A percentile compares a stretch with the other conserved stretches of the same genome.
Evolutionary conservation across 2,113 vertebrate species (phyloP).

Genomic region (Cynocephalus volans): DNA sequence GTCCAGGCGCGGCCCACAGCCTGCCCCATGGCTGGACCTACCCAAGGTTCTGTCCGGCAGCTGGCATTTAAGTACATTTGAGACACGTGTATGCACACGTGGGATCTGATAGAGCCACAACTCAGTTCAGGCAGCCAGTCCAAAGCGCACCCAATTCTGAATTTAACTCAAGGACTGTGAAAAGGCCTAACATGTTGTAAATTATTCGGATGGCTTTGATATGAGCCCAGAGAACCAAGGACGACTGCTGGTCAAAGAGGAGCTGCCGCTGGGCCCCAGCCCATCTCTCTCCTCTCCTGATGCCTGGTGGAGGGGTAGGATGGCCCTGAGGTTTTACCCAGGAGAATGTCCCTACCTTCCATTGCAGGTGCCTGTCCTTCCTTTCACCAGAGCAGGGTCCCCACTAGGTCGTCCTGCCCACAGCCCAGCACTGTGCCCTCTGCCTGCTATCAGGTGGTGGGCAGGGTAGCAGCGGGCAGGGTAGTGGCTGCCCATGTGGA

Average conservation of each 20-base stretch:
- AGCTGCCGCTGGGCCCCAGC: background rate
- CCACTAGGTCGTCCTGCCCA: accelerated
- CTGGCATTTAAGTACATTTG: background rate
- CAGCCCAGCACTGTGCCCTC: background rate
- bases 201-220: background rate
- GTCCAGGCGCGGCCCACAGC: background rate
- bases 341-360: conserved; percentile 67
- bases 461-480: too few species aligned
- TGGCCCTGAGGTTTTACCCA: background rate
- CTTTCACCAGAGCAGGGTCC: background rate
- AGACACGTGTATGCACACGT: accelerated
- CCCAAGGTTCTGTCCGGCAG: background rate
- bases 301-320: too few species aligned
- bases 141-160: background rate
- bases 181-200: background rate
- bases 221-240: background rate
- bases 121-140: background rate
- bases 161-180: background rate
- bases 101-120: background rate
- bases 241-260: background rate
- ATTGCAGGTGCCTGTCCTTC: conserved; percentile 15
- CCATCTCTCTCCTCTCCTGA: background rate
- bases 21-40: background rate
- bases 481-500: background rate
- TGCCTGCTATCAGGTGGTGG: background rate